Evolutionary conservation across 2,113 vertebrate genomes (phyloP).

Genomic region (Vireo altiloquus): DNA sequence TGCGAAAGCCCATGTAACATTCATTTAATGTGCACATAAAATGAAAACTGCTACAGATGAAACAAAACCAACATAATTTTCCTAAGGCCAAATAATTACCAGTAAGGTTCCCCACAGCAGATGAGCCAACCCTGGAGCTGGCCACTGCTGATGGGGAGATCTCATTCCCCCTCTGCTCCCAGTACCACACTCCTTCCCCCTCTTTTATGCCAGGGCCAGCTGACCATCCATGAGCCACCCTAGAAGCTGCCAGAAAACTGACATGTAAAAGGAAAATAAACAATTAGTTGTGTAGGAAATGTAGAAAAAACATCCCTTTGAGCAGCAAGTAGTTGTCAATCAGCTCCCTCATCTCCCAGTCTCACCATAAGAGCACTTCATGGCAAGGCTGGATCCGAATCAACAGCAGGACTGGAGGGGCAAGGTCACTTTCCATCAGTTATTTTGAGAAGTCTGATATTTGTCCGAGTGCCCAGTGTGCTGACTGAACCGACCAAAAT

Average conservation of each 20-base stretch:
- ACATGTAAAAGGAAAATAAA: not conserved
- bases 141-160: accelerated
- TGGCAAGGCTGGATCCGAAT: not conserved
- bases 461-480: accelerated
- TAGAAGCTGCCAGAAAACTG: not conserved
- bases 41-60: not conserved
- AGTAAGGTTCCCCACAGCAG: not conserved
- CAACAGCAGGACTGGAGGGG: not conserved
- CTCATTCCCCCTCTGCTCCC: not conserved
- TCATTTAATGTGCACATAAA: not conserved
- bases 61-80: not conserved
- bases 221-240: not conserved
- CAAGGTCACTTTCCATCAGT: not conserved
- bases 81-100: not conserved
- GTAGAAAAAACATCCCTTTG: not conserved
- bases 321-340: not conserved
- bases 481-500: not conserved
- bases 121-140: not conserved
- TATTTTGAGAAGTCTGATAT: not conserved
- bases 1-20: not conserved
- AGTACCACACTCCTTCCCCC: not conserved
- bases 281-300: not conserved
- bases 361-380: not conserved
- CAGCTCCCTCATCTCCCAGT: not conserved
- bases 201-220: accelerated